Evolutionary conservation across 1,140 invertebrate genomes (phyloP), one percentile per base, ranked within the genome.

Genomic region (Cephus cinctus): DNA sequence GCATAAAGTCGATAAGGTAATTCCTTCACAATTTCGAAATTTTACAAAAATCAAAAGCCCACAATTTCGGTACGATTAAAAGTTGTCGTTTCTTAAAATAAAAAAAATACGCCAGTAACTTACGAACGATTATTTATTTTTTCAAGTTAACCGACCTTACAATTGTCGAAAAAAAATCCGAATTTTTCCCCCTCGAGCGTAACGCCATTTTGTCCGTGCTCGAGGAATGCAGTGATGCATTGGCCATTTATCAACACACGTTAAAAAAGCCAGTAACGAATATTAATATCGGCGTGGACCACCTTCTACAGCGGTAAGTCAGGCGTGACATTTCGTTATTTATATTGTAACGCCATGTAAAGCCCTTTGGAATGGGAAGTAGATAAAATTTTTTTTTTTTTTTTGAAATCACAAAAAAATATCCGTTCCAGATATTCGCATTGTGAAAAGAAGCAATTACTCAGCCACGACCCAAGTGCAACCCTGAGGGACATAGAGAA

Each of bases 231-330:
- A 58, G 35, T 20, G 63, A 73, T 43, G 63, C 59, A 51, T 54
- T 75, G 49, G 57, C 59, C 36, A 53, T 75, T 61, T 71, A 75
- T 56, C 67, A 61, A 46, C 53, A 62, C 19, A 66, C 59, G 4
- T 27, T 75, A 47, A 63, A 60, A 52, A 60, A 64, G 50, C 55
- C 57, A 47, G 32, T 43, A 47, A 59, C 52, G 42, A 42, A 46
- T 54, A 21, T 30, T 49, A 45, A 44, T 55, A 55, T 52, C 50
- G 56, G 56, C 57, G 56, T 59, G 46, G 56, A 57, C 55, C 52
- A 52, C 56, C 46, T 54, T 43, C 45, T 56, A 35, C 38, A 43
- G 56, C n/a, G n/a, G n/a, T n/a, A n/a, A n/a, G n/a, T 52, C 21
- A 57, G 9, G 12, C 22, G 15, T 11, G 9, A 15, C 18, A 4